phyloP scores from a whole-genome alignment of 2,888 invertebrate genomes.

The Ichneumon xanthorius region DNA sequence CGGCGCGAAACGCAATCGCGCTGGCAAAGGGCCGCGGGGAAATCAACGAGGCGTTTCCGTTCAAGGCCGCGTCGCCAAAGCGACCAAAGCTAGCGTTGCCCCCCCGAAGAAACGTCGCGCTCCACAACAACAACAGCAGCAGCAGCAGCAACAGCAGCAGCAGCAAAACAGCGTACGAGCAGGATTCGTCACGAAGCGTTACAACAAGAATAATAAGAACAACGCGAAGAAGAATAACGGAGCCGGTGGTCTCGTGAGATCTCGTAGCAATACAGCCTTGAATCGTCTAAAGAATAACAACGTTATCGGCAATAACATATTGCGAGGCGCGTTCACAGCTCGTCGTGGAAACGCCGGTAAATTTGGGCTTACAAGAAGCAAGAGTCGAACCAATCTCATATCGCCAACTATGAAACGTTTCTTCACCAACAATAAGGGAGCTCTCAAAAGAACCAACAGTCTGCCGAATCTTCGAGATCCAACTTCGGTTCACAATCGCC shows the following conservation, averaged over 20 bases:
- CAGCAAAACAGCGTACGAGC: constrained; percentile 73
- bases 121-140: constrained; percentile 67
- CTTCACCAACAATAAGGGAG: constrained; percentile 74
- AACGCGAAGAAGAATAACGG: constrained; percentile 42
- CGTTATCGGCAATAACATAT: constrained; percentile 65
- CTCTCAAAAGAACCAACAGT: constrained; percentile 80
- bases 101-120: constrained; percentile 64
- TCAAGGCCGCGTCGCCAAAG: constrained; percentile 58
- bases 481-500: constrained; percentile 81
- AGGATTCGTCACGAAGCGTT: constrained; percentile 79
- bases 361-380: constrained; percentile 78
- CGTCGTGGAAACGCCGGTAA: constrained; percentile 75
- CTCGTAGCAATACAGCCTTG: constrained; percentile 77
- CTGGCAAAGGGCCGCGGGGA: constrained; percentile 63
- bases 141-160: constrained; percentile 70
- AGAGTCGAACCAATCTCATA: constrained; percentile 79
- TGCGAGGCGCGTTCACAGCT: constrained; percentile 72
- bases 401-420: constrained; percentile 73
- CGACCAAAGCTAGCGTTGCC: constrained; percentile 33
- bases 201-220: constrained; percentile 71
- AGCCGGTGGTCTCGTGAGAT: constrained; percentile 69
- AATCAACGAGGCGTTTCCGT: constrained; percentile 43
- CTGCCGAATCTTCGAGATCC: constrained; percentile 82
- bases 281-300: constrained; percentile 70
- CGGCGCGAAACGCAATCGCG: constrained; percentile 66